Evolutionary conservation across 2,797 vertebrate genomes (phyloP).

Genomic region (Enteromius thamalakanensis): DNA sequence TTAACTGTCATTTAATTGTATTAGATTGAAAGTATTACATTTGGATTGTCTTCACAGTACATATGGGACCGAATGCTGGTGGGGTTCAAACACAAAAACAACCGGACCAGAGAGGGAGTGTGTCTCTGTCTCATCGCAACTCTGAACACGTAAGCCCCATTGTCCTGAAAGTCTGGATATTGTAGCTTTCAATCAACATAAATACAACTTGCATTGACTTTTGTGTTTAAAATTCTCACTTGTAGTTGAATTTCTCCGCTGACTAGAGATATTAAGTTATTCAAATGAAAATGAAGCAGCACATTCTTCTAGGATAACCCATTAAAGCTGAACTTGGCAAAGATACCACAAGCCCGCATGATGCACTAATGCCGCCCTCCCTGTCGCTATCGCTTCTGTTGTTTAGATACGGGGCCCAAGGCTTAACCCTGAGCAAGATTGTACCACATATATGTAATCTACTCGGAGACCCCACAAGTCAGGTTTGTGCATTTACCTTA

Average conservation of each 20-base stretch:
- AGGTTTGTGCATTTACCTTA: constrained; percentile 76
- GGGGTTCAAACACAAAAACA: constrained; percentile 99
- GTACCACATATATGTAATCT: constrained; percentile 99
- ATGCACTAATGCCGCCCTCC: constrained; percentile 7
- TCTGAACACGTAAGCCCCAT: constrained; percentile 84
- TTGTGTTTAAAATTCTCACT: not conserved
- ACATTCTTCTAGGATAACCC: not conserved
- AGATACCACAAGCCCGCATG: not conserved
- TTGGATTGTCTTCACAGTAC: constrained; percentile 76
- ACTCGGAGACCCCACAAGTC: constrained; percentile 94
- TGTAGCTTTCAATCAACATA: not conserved
- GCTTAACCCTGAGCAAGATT: constrained; percentile 96
- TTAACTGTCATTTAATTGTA: constrained; percentile 26
- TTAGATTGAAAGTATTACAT: constrained; percentile 3
- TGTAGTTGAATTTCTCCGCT: not conserved
- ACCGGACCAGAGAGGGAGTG: constrained; percentile 95
- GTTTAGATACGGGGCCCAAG: constrained; percentile 92
- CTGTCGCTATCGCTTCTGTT: not conserved
- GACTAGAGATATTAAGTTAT: not conserved
- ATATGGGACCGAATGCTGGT: constrained; percentile 97
- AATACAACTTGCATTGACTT: not conserved
- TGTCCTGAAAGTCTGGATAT: not conserved
- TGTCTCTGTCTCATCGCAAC: constrained; percentile 97
- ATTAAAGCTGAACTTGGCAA: constrained; percentile 29
- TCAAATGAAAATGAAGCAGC: not conserved